Conservation (phyloP, 1,140 invertebrate genomes). For the Amyelois transitella region DNA sequence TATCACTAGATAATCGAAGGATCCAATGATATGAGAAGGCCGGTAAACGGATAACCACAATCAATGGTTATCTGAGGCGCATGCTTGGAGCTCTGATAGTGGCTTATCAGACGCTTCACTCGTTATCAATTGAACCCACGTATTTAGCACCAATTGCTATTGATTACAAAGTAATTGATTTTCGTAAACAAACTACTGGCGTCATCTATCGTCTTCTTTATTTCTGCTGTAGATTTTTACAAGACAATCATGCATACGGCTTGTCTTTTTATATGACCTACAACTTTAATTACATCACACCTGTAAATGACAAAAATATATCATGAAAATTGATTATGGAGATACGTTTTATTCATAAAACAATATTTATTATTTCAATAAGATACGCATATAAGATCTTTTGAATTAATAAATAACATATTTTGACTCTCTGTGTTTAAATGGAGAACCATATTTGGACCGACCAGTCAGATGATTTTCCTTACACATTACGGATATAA, state of each 20-base stretch:
- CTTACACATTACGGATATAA: too few species aligned
- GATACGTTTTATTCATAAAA: too few species aligned
- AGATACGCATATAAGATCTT: too few species aligned
- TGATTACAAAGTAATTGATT: neutral
- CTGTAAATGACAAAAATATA: too few species aligned
- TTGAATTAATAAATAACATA: too few species aligned
- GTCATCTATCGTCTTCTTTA: neutral
- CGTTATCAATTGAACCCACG: neutral
- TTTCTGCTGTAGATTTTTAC: neutral
- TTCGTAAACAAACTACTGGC: neutral
- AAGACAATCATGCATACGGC: neutral
- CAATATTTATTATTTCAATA: too few species aligned
- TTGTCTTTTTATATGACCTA: too few species aligned
- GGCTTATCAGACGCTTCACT: neutral
- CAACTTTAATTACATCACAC: too few species aligned
- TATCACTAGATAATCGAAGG: neutral
- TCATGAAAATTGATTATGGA: too few species aligned
- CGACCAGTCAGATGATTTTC: too few species aligned
- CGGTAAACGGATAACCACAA: neutral
- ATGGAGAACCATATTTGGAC: too few species aligned
- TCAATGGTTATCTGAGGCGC: neutral
- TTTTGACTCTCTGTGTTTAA: too few species aligned
- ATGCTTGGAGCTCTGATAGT: neutral
- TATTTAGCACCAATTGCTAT: neutral
- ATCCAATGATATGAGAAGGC: neutral